Percentiles rank a stretch among this genome's conserved stretches.
Conservation (phyloP, 2,113 vertebrate species). For the Ciconia boyciana region DNA sequence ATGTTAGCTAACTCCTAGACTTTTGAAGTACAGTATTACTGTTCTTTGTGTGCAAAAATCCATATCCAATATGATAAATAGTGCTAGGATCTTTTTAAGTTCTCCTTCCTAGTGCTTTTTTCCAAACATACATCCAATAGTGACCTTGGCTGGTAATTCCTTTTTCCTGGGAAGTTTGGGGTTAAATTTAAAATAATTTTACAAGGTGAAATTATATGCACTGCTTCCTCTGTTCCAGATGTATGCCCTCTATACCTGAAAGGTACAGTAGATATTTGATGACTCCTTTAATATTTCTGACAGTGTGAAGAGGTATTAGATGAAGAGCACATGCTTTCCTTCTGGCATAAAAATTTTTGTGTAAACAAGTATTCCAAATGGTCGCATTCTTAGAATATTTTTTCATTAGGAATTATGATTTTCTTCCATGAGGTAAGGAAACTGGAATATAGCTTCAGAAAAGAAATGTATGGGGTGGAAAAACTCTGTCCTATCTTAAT, state of each 20-base stretch:
- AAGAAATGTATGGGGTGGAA: background rate
- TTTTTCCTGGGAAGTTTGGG: background rate
- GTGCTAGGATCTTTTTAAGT: background rate
- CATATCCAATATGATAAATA: background rate
- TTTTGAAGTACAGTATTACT: background rate
- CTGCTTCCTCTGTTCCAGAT: constrained; percentile 54
- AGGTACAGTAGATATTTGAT: constrained; percentile 23
- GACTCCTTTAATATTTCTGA: constrained; percentile 49
- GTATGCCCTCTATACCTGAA: constrained; percentile 28
- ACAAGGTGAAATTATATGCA: constrained; percentile 49
- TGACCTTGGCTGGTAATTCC: background rate
- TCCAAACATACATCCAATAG: background rate
- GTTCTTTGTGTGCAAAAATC: background rate
- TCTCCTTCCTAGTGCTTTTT: background rate
- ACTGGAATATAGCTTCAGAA: background rate
- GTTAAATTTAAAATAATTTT: constrained; percentile 41
- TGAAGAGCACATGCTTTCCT: constrained; percentile 46
- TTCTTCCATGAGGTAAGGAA: background rate
- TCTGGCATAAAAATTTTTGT: constrained; percentile 7
- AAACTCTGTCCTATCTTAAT: background rate
- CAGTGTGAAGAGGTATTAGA: background rate
- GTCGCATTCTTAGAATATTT: background rate
- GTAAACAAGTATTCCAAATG: constrained; percentile 28
- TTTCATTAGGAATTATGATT: background rate
- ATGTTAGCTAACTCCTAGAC: background rate